Base-by-base conservation (phyloP, 2,113 vertebrate genomes). In the Mastomys coucha region DNA sequence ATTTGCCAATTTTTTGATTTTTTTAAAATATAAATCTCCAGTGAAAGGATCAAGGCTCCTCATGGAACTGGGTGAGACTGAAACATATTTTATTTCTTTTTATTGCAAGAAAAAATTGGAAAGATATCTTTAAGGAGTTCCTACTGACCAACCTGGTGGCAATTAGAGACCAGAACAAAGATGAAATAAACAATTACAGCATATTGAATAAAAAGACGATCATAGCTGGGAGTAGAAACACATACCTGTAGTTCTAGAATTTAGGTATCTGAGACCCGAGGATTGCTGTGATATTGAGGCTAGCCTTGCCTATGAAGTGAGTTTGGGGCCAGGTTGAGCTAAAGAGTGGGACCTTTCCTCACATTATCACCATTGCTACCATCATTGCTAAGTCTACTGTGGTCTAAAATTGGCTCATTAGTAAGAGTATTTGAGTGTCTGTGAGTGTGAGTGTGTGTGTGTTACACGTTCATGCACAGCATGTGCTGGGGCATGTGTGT, bases 401-500 rank as follows among this genome's bases (percentile, higher is more conserved):
- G 33, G 19, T 17, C 31, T 56, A 53, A 20, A 53, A 53, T 4
- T n/a, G 4, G 4, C 8, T 36, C 22, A 36, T 58, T 81, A 24
- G 20, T 24, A 58, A 58, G 51, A 36, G 4, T 12, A 45, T 20
- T 17, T 22, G 28, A 58, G 51, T 56, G 9, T 6, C 51, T 20
- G 51, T 22, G 65, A 33, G 19, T 33, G 33, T 17, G 67, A 36
- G 65, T 31, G 69, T 70, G 22, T 14, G 53, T 7, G 78, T n/a
- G 33, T 24, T 58, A 19, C 36, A 26, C 0, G 0, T 39, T 20
- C 39, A 7, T 11, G 19, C 36, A 82, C 53, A 22, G 36, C 11
- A 7, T 12, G 5, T n/a, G 51, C 51, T 20, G 31, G 22, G 7
- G 51, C 31, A 56, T 56, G 16, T n/a, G 19, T 81, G 51, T 1